Conservation (phyloP, 2,113 vertebrate species). For the Microtus montanus region DNA sequence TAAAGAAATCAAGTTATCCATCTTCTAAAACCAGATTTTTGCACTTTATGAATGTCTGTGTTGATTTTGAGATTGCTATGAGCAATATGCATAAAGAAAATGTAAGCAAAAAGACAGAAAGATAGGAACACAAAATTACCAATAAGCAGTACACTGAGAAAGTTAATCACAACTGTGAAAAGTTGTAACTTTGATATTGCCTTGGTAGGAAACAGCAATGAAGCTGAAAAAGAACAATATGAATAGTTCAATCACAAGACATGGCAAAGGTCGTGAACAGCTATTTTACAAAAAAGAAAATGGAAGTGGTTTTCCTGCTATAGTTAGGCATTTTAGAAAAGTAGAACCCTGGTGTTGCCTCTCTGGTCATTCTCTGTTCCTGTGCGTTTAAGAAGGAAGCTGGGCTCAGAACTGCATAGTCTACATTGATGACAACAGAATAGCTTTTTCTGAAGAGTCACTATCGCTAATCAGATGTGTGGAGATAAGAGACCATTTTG, state of each 20-base stretch:
- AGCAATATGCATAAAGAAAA: neutral
- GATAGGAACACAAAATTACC: constrained; percentile 7
- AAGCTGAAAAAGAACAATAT: neutral
- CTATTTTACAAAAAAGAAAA: neutral
- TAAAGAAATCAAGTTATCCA: neutral
- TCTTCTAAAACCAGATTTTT: neutral
- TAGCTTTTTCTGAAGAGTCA: neutral
- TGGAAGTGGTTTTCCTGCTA: neutral
- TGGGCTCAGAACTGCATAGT: neutral
- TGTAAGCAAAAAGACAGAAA: neutral
- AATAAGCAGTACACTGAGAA: neutral
- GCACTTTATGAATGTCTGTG: neutral
- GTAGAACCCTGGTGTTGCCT: neutral
- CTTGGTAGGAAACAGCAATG: neutral
- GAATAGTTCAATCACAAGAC: neutral
- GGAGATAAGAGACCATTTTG: neutral
- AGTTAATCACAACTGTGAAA: neutral
- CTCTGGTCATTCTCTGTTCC: neutral
- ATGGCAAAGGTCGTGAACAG: neutral
- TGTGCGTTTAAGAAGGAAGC: neutral
- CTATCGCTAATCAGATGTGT: neutral
- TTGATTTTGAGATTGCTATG: neutral
- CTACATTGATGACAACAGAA: neutral
- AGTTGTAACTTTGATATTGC: neutral
- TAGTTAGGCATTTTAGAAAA: neutral